These are phyloP conservation scores for Nicator chloris DNA, from an alignment of 2,113 vertebrate genomes.

Conservation along the genomic window DNA sequence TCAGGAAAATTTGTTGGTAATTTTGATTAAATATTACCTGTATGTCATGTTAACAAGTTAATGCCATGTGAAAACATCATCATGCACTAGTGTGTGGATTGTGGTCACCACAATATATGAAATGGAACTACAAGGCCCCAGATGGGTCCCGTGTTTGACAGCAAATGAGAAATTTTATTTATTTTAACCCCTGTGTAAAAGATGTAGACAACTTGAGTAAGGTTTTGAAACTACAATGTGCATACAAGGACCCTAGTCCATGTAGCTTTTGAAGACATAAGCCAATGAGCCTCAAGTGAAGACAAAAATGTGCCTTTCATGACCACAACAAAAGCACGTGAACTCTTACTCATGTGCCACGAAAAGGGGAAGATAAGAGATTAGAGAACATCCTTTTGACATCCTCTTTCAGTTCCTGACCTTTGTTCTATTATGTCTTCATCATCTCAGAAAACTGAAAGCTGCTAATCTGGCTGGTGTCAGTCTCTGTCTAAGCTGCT, in stretches of 20 bases:
- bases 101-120: background rate
- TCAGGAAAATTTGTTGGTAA: background rate
- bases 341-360: background rate
- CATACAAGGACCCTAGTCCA: background rate
- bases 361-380: background rate
- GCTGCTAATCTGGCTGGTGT: background rate
- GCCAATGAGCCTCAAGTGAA: background rate
- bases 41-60: background rate
- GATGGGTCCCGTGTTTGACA: background rate
- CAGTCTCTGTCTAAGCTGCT: background rate
- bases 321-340: background rate
- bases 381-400: background rate
- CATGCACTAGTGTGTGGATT: background rate
- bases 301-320: background rate
- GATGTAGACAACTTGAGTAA: background rate
- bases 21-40: background rate
- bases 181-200: background rate
- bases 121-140: accelerated
- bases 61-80: background rate
- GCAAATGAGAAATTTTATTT: background rate
- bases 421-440: background rate
- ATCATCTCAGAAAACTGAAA: background rate
- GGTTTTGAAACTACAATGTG: background rate
- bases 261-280: background rate
- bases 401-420: background rate